A percentile compares a stretch with the other conserved stretches of the same genome.
These are phyloP conservation scores for Orius insidiosus DNA, from an alignment of 1,140 invertebrate species.

Conservation along the genomic window DNA sequence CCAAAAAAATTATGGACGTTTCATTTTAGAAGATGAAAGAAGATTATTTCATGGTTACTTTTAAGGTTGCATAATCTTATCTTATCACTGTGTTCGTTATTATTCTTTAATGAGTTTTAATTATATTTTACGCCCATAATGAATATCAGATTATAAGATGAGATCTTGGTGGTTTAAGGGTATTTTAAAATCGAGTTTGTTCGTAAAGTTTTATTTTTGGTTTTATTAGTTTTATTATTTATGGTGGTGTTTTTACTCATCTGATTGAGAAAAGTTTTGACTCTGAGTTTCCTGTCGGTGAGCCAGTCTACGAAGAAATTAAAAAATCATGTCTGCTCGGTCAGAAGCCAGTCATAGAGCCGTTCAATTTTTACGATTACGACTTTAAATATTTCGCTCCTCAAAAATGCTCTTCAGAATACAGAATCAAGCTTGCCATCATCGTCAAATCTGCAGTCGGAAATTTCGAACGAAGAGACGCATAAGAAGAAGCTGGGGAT, in stretches of 20 bases:
- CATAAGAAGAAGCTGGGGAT: conserved; percentile 74
- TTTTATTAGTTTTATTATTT: conserved; percentile 28
- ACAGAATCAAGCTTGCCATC: conserved; percentile 40
- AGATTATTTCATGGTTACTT: background rate
- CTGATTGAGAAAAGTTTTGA: conserved; percentile 47
- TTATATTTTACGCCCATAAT: background rate
- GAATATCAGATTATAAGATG: too few species aligned
- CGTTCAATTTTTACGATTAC: conserved; percentile 41
- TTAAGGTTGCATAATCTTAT: background rate
- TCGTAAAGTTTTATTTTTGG: background rate
- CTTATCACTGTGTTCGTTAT: background rate
- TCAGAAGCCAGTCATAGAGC: conserved; percentile 30
- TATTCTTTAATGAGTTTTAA: background rate
- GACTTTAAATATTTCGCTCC: conserved; percentile 31
- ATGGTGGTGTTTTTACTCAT: conserved; percentile 49
- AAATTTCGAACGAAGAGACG: conserved; percentile 46
- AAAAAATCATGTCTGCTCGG: conserved; percentile 30
- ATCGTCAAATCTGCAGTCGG: conserved; percentile 67
- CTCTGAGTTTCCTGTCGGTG: conserved; percentile 48
- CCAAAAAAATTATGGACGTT: too few species aligned
- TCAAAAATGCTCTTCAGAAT: conserved; percentile 31
- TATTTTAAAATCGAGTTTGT: background rate
- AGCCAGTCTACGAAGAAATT: conserved; percentile 35
- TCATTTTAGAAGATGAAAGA: background rate
- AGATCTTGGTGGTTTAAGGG: background rate